phyloP scores from a whole-genome alignment of 1,140 invertebrate genomes.

The Paramacrobiotus metropolitanus region DNA sequence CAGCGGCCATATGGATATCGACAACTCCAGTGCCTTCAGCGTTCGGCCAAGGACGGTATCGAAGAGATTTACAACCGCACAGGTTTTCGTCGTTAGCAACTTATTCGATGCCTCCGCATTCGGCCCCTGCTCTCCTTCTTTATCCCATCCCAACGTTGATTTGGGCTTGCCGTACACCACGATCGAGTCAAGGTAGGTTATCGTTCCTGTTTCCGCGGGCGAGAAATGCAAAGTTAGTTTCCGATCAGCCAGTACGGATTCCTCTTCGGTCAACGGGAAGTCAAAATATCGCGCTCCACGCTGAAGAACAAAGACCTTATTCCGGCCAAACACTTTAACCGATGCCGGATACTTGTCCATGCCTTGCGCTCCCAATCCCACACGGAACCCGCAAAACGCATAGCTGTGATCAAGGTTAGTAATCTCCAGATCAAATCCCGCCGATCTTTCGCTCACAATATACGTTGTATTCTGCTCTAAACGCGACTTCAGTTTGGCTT shows the following conservation, averaged over 20 bases:
- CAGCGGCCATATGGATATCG: constrained; percentile 6
- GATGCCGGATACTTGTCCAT: constrained; percentile 53
- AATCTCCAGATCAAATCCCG: constrained; percentile 67
- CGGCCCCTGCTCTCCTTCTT: constrained; percentile 62
- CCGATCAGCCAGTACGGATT: constrained; percentile 75
- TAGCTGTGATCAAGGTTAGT: constrained; percentile 60
- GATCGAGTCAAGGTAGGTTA: constrained; percentile 65
- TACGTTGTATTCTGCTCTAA: constrained; percentile 71
- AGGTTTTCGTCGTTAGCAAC: not conserved
- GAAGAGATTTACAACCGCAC: not conserved
- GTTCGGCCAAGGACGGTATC: constrained; percentile 3
- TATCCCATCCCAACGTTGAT: constrained; percentile 86
- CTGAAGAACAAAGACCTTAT: constrained; percentile 43
- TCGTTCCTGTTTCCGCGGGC: constrained; percentile 30
- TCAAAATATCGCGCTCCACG: constrained; percentile 82
- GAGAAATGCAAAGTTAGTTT: constrained; percentile 70
- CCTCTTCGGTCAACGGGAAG: constrained; percentile 73
- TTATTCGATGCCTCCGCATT: constrained; percentile 20
- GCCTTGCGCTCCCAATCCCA: constrained; percentile 65
- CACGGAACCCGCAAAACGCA: constrained; percentile 52
- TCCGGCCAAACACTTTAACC: constrained; percentile 62
- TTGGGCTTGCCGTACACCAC: constrained; percentile 84
- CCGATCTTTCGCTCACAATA: constrained; percentile 60
- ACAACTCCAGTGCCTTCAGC: constrained; percentile 10
- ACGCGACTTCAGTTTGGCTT: constrained; percentile 65